Evolutionary conservation across 2,888 invertebrate species (phyloP).

Genomic region (Spilarctia lutea): DNA sequence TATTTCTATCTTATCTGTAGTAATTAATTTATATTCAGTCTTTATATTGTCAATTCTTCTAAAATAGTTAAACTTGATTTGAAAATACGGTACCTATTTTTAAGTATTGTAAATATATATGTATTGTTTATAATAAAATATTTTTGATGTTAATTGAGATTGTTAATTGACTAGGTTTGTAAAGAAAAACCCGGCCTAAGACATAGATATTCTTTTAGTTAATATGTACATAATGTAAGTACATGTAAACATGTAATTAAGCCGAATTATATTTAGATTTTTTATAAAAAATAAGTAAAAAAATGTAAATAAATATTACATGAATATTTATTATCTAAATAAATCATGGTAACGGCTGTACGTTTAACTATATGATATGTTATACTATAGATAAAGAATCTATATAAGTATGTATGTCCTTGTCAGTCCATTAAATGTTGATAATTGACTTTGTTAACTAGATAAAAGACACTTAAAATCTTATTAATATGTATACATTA

Average conservation of each 20-base stretch:
- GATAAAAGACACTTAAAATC: not conserved
- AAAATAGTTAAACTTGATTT: not conserved
- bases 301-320: constrained; percentile 39
- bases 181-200: constrained; percentile 15
- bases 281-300: constrained; percentile 18
- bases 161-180: constrained; percentile 10
- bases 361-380: not conserved
- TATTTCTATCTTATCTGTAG: not conserved
- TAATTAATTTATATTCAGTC: constrained; percentile 10
- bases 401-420: not conserved
- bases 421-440: not conserved
- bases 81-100: constrained; percentile 14
- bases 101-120: constrained; percentile 21
- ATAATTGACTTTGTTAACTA: not conserved
- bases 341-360: constrained; percentile 6
- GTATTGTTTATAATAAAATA: constrained; percentile 17
- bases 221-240: constrained; percentile 31
- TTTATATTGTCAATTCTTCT: constrained; percentile 20
- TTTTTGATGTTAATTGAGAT: not conserved
- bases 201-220: not conserved
- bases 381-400: too few relatives aligned
- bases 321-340: constrained; percentile 4
- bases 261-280: constrained; percentile 28
- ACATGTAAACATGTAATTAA: constrained; percentile 29
- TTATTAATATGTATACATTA: not conserved